A percentile compares a stretch with the other conserved stretches of the same genome.
Conservation (phyloP, 2,113 vertebrate species). For the Rhea americana region DNA sequence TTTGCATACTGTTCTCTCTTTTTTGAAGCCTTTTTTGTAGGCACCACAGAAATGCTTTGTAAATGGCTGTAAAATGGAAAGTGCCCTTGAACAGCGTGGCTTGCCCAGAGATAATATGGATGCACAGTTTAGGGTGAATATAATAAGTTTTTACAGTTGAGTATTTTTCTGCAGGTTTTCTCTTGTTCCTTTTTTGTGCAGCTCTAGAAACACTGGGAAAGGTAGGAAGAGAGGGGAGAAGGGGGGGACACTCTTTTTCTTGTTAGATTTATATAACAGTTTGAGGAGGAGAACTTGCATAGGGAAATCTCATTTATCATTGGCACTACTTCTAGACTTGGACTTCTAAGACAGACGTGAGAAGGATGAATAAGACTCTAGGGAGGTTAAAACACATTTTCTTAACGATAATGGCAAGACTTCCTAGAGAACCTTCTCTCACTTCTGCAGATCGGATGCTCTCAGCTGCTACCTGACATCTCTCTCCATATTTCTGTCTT, state of each 20-base stretch:
- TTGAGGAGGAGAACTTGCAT: neutral
- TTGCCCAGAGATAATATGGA: neutral
- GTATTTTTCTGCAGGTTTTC: neutral
- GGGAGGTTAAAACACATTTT: slow-evolving; percentile 48
- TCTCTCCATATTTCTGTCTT: slow-evolving; percentile 24
- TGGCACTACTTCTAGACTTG: slow-evolving; percentile 27
- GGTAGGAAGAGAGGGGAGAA: neutral
- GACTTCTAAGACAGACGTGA: slow-evolving; percentile 25
- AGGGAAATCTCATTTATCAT: slow-evolving; percentile 16
- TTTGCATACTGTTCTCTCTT: neutral
- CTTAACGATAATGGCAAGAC: slow-evolving; percentile 27
- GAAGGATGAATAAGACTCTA: slow-evolving; percentile 46
- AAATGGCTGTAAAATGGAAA: neutral
- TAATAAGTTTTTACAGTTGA: neutral
- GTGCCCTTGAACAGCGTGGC: neutral
- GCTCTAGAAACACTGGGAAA: neutral
- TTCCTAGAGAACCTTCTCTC: neutral
- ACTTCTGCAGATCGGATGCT: slow-evolving; percentile 19
- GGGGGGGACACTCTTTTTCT: neutral
- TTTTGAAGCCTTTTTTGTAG: neutral
- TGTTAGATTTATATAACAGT: neutral
- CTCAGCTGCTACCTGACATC: slow-evolving; percentile 26
- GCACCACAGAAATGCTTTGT: neutral
- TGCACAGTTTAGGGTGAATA: neutral
- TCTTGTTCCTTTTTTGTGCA: neutral